A percentile compares a stretch with the other conserved stretches of the same genome.
These are phyloP conservation scores for Salvelinus alpinus DNA, from an alignment of 2,113 vertebrate species.

Conservation along the genomic window DNA sequence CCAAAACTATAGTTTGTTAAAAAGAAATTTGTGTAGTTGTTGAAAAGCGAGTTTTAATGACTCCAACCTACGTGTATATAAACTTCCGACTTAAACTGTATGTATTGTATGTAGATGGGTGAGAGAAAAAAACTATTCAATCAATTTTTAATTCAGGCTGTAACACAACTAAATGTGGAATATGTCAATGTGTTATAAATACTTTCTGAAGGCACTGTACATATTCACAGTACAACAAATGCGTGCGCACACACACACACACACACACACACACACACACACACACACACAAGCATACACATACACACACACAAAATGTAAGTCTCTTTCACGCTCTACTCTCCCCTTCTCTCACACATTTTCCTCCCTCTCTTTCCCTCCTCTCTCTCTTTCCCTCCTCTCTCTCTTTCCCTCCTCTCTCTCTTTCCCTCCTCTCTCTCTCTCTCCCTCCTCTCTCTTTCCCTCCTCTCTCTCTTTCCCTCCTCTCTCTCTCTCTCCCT, in stretches of 20 bases:
- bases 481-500: not conserved
- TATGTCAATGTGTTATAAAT: too few relatives aligned
- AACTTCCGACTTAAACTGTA: too few relatives aligned
- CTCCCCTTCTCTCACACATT: constrained; percentile 1
- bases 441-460: too few relatives aligned
- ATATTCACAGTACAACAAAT: not conserved
- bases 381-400: not conserved
- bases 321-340: not conserved
- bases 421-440: not conserved
- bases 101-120: too few relatives aligned
- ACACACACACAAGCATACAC: not conserved
- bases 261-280: not conserved
- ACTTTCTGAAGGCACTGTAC: too few relatives aligned
- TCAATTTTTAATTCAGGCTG: too few relatives aligned
- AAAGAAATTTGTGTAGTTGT: too few relatives aligned
- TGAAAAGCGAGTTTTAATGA: too few relatives aligned
- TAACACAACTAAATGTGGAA: too few relatives aligned
- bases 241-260: not conserved
- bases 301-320: not conserved
- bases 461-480: not conserved
- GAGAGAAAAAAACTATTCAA: too few relatives aligned
- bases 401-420: not conserved
- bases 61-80: too few relatives aligned
- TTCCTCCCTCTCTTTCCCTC: not conserved
- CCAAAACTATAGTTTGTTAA: too few relatives aligned